Percentiles rank a stretch among this genome's conserved stretches.
Conservation (phyloP, 2,888 invertebrate genomes). For the Molanna angustata region DNA sequence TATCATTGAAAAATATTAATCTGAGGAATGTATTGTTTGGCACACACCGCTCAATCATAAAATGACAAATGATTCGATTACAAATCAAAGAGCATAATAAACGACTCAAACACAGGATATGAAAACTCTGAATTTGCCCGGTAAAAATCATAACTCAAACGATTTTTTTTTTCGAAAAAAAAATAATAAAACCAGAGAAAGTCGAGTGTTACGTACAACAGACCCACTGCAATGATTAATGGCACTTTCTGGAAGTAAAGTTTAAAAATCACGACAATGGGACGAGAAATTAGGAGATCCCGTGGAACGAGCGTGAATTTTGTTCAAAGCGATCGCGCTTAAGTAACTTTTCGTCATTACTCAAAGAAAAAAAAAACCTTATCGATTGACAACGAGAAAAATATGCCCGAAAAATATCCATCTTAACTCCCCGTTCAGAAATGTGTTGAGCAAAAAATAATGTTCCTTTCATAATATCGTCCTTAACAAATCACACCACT, state of each 20-base stretch:
- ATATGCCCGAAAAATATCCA: slow-evolving; percentile 2
- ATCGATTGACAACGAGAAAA: slow-evolving; percentile 15
- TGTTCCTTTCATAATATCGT: too few species aligned
- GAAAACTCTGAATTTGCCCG: background rate
- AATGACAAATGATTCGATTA: too few species aligned
- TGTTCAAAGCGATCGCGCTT: background rate
- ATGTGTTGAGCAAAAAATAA: too few species aligned
- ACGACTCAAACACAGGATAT: background rate
- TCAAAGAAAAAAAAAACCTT: slow-evolving; percentile 11
- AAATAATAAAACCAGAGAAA: background rate
- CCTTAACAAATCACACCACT: too few species aligned
- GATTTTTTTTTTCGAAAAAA: too few species aligned
- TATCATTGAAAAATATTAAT: too few species aligned
- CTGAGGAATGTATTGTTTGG: too few species aligned
- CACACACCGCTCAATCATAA: too few species aligned
- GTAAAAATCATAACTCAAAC: slow-evolving; percentile 9
- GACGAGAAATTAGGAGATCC: slow-evolving; percentile 15
- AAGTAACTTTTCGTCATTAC: slow-evolving; percentile 22
- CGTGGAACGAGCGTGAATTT: background rate
- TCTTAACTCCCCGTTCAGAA: too few species aligned
- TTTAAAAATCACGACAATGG: slow-evolving; percentile 30
- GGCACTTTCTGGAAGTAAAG: slow-evolving; percentile 23
- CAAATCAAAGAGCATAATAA: slow-evolving; percentile 1
- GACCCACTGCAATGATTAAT: slow-evolving; percentile 26
- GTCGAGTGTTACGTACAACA: slow-evolving; percentile 12